Percentiles rank a stretch among this genome's conserved stretches.
These are phyloP conservation scores for Amphiura filiformis DNA, from an alignment of 35 echinoderm and acorn worm species.

Conservation along the genomic window DNA sequence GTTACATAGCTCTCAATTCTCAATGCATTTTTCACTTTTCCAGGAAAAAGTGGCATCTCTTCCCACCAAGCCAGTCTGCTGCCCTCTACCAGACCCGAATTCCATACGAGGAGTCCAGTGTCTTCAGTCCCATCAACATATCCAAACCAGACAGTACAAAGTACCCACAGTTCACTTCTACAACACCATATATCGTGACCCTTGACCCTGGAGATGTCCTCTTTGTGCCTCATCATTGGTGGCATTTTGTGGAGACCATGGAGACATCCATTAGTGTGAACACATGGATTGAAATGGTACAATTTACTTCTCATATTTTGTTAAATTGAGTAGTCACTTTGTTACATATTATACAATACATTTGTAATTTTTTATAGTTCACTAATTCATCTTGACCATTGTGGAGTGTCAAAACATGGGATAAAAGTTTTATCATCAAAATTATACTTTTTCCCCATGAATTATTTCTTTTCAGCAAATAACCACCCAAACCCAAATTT, in stretches of 20 bases:
- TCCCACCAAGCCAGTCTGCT: constrained; percentile 75
- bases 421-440: too few species aligned
- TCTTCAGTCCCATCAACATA: constrained; percentile 83
- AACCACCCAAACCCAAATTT: too few species aligned
- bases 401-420: too few species aligned
- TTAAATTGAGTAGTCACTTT: too few species aligned
- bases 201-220: constrained; percentile 78
- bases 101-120: constrained; percentile 93
- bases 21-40: background rate
- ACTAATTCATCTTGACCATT: too few species aligned
- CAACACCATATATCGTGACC: constrained; percentile 68
- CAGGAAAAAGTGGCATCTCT: constrained; percentile 95
- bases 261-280: constrained; percentile 84
- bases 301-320: too few species aligned
- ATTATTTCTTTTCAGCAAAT: too few species aligned
- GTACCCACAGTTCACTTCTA: constrained; percentile 52
- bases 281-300: constrained; percentile 90
- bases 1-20: too few species aligned
- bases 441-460: too few species aligned
- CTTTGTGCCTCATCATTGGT: constrained; percentile 88
- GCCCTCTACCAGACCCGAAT: constrained; percentile 82
- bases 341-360: too few species aligned
- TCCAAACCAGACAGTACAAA: constrained; percentile 44
- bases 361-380: too few species aligned
- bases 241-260: constrained; percentile 91